Base-by-base conservation (phyloP, 2,113 vertebrate species). In the Lycocorax pyrrhopterus region DNA sequence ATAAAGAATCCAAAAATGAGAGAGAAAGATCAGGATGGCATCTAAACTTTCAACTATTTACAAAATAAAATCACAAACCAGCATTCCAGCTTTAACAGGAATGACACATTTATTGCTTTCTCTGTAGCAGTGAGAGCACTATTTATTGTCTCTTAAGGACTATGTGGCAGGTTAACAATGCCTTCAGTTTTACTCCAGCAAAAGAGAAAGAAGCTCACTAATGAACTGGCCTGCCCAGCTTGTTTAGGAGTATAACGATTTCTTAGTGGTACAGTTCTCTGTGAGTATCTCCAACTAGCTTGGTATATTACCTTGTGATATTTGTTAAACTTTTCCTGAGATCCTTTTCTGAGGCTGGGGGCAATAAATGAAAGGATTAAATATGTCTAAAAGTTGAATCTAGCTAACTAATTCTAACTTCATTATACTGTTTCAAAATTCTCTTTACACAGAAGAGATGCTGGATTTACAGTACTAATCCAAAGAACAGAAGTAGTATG, bases 91-190 rank as follows among this genome's bases (percentile, higher is more conserved):
- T 96, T 67, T 89, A 92, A 91, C 84, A 92, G 90, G 81, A 93
- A 94, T 63, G 96, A 95, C 87, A 93, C 71, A 79, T 95, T 97
- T 96, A 96, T 77, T 94, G 95, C 92, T 94, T 91, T 87, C 68
- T 84, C 64, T 79, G 81, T 89, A 96, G 90, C 87, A 85, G 29
- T 27, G 51, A 96, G 89, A 96, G 71, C 83, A 67, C 90, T 94
- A 93, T 96, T 97, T 97, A 92, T 90, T 95, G 91, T 95, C 95
- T 95, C 90, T 94, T 91, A 96, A 95, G 93, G 94, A 89, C 86
- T 71, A 90, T 15, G 82, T 66, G 93, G 94, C 85, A 95, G 92
- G 93, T 96, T 94, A 96, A 94, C 79, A 93, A 91, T 87, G 82
- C 43, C 78, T 97, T 94, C 63, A 85, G 94, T 95, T 96, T 94